A percentile compares a stretch with the other conserved stretches of the same genome.
Evolutionary conservation across 2,888 invertebrate species (phyloP).

Genomic region (Plagiodera versicolora): DNA sequence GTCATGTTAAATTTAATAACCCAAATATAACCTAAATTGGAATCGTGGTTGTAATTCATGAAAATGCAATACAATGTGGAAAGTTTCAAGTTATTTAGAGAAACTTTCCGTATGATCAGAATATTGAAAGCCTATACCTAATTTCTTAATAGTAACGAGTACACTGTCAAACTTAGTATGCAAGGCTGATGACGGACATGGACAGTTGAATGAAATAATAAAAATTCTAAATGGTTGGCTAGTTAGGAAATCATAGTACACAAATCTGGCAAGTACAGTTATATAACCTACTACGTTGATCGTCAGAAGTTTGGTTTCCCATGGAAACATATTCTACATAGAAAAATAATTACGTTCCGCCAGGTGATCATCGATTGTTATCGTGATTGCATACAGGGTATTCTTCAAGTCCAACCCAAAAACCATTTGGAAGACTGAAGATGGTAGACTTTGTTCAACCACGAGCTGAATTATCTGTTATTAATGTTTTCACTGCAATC

Average conservation of each 20-base stretch:
- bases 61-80: conserved; percentile 9
- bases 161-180: conserved; percentile 24
- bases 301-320: not conserved
- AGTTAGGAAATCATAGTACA: conserved; percentile 24
- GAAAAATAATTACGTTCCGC: not conserved
- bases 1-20: too few species aligned
- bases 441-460: too few species aligned
- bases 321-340: not conserved
- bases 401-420: too few species aligned
- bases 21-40: too few species aligned
- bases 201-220: conserved; percentile 28
- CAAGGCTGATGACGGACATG: conserved; percentile 19
- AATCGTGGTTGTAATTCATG: not conserved
- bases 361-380: not conserved
- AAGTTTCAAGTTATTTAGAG: conserved; percentile 21
- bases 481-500: too few species aligned
- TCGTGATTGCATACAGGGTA: not conserved
- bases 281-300: conserved; percentile 20
- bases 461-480: too few species aligned
- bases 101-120: conserved; percentile 16
- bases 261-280: conserved; percentile 22
- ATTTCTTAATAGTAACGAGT: conserved; percentile 19
- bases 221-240: conserved; percentile 21
- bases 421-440: too few species aligned
- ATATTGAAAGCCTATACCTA: conserved; percentile 24